These are phyloP conservation scores for Octonoba sinensis DNA, from an alignment of 2,888 invertebrate genomes.

Conservation along the genomic window DNA sequence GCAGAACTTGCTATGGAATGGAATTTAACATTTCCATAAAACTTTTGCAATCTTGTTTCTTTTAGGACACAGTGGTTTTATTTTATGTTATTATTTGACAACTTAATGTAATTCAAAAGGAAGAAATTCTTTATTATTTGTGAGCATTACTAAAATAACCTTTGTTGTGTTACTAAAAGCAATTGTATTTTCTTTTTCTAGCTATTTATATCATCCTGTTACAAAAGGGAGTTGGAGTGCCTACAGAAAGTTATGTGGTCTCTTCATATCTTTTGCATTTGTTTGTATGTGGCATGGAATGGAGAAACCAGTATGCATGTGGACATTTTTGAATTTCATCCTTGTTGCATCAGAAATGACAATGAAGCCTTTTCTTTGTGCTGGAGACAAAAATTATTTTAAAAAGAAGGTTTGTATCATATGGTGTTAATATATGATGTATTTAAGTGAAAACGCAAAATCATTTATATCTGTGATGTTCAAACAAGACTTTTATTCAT, in stretches of 20 bases:
- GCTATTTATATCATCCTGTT: slow-evolving; percentile 85
- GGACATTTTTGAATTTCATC: slow-evolving; percentile 88
- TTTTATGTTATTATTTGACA: too few relatives aligned
- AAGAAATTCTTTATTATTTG: too few relatives aligned
- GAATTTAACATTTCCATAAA: too few relatives aligned
- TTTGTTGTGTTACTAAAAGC: not conserved
- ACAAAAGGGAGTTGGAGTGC: slow-evolving; percentile 73
- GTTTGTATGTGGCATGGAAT: slow-evolving; percentile 93
- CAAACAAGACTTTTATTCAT: too few relatives aligned
- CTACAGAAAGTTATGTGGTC: slow-evolving; percentile 77
- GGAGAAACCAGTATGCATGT: slow-evolving; percentile 82
- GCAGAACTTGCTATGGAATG: too few relatives aligned
- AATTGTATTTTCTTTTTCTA: slow-evolving; percentile 72
- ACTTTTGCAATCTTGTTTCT: too few relatives aligned
- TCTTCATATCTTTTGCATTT: slow-evolving; percentile 83
- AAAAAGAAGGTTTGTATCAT: not conserved
- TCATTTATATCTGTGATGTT: too few relatives aligned
- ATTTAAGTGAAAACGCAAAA: too few relatives aligned
- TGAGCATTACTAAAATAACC: too few relatives aligned
- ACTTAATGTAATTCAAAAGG: too few relatives aligned
- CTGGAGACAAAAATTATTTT: not conserved
- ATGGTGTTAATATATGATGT: not conserved
- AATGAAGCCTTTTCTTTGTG: slow-evolving; percentile 2
- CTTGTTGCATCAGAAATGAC: slow-evolving; percentile 80
- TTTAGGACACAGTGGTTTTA: too few relatives aligned